Evolutionary conservation across 2,113 vertebrate species (phyloP), one percentile per base, ranked within the genome.

Genomic region (Oriolus oriolus): DNA sequence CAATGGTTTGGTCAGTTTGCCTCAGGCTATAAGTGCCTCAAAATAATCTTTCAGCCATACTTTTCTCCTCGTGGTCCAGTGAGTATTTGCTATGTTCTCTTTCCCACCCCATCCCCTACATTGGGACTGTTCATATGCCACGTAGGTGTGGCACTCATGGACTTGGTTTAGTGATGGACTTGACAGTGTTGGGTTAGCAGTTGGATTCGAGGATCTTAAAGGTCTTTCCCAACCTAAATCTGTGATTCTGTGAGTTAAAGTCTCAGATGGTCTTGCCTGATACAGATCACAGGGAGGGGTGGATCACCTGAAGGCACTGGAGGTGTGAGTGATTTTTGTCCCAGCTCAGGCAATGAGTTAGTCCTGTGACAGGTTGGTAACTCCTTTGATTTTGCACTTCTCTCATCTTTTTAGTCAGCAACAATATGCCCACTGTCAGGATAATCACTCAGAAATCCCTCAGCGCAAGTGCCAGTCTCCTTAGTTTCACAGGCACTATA

Each of bases 71-170:
- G 7, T 26, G 28, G 20, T 59, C 30, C 44, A 76, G 35, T 0
- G 3, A 42, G 8, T 42, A 56, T 50, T 74, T 26, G 12, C n/a
- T 60, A 0, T 24, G 22, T 56, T 41, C 21, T 56, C 5, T 60
- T 89, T 84, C 21, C 19, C 30, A 65, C 16, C 23, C 23, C 21
- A 8, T 49, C 39, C 16, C 39, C 26, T 39, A 6, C 11, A 2
- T 0, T 54, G n/a, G 31, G 42, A 26, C 49, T 84, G 26, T 57
- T 86, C 45, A 7, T 31, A 3, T 14, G 16, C 22, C 2, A 0
- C 27, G 30, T 35, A 35, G 17, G 1, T 71, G 57, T 64, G 66
- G 50, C 42, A 73, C 22, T 71, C 33, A 22, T 15, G 26, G 41
- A 15, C 26, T 7, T 49, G 6, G 24, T 49, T 71, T 56, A 10